phyloP scores from a whole-genome alignment of 2,113 vertebrate species.

The Pristiophorus japonicus region DNA sequence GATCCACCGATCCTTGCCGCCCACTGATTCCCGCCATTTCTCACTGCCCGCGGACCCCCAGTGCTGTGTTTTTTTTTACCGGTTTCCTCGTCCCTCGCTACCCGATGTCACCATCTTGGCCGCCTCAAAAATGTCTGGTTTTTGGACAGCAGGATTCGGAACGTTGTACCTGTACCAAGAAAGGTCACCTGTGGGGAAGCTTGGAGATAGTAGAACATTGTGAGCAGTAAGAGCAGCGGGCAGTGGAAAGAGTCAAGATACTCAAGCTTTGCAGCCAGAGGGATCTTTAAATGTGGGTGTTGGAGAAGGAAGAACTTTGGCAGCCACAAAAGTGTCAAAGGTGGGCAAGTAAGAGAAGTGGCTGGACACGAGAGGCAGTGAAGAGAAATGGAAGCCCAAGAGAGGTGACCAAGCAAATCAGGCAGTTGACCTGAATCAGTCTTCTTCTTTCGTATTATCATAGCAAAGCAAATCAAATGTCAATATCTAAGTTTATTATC shows the following conservation, averaged over 20 bases:
- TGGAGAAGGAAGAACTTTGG: background rate
- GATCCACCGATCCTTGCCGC: no score
- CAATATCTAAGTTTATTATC: no score
- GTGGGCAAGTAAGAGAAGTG: background rate
- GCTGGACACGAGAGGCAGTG: background rate
- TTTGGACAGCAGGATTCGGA: no score
- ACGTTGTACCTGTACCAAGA: no score
- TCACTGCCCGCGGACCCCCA: no score
- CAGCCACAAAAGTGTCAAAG: background rate
- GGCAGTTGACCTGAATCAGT: background rate
- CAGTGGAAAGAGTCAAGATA: background rate
- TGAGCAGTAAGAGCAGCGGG: background rate
- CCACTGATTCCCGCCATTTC: no score
- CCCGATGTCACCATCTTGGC: no score
- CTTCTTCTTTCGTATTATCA: no score
- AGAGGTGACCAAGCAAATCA: background rate
- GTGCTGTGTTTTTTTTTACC: no score
- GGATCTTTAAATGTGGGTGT: background rate
- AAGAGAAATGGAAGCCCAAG: background rate
- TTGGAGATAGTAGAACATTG: background rate
- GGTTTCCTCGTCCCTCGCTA: no score
- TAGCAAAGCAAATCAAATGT: no score
- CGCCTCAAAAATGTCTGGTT: no score
- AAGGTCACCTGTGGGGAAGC: background rate
- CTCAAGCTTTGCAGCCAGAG: background rate